Conservation (phyloP, 2,797 vertebrate genomes). For the Merluccius polli region DNA sequence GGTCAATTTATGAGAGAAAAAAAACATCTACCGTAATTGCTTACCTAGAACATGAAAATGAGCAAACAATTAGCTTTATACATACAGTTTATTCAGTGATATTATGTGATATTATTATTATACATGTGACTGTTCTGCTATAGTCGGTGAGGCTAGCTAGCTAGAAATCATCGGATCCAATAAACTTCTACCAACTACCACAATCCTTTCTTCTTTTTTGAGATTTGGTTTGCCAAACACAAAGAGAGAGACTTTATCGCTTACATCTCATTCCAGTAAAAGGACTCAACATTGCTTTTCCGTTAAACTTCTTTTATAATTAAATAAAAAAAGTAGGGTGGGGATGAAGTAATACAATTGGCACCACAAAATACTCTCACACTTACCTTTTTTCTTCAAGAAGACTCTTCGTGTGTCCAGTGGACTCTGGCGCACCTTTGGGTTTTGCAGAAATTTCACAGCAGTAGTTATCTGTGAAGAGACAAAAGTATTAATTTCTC, state of each 20-base stretch:
- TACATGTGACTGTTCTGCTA: background rate
- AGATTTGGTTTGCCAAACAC: background rate
- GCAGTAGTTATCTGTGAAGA: slow-evolving; percentile 87
- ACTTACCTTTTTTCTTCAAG: slow-evolving; percentile 96
- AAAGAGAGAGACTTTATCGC: background rate
- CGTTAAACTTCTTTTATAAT: background rate
- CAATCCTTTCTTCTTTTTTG: background rate
- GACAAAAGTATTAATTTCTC: slow-evolving; percentile 45
- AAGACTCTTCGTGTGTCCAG: slow-evolving; percentile 87
- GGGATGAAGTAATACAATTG: slow-evolving; percentile 1
- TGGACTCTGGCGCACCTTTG: slow-evolving; percentile 90
- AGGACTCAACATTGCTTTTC: background rate
- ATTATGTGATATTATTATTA: background rate
- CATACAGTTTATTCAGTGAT: background rate
- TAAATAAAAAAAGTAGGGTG: background rate
- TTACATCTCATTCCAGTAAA: background rate
- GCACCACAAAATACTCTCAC: slow-evolving; percentile 8
- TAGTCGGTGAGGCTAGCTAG: background rate
- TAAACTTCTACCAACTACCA: background rate
- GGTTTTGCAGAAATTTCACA: slow-evolving; percentile 95
- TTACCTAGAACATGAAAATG: background rate
- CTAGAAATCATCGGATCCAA: background rate
- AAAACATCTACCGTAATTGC: background rate
- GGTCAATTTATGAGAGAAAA: background rate
- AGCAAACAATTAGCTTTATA: background rate